Conservation (phyloP, 2,888 invertebrate species). For the Megalurothrips usitatus region DNA sequence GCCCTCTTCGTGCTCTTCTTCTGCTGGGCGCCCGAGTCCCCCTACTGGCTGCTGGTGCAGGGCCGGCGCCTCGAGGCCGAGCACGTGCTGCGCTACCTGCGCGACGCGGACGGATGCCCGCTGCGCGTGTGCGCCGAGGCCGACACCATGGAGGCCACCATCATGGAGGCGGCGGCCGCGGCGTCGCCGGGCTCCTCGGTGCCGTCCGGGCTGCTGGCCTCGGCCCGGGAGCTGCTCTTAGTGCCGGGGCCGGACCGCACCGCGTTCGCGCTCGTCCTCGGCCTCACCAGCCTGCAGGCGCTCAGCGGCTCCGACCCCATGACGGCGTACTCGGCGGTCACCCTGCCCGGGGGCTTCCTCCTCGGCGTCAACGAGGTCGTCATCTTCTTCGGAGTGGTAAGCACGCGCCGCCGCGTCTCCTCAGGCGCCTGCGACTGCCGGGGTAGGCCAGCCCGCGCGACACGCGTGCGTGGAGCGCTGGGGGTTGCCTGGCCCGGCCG, state of each 20-base stretch:
- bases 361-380: conserved; percentile 45
- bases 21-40: conserved; percentile 45
- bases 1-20: conserved; percentile 43
- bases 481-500: no score
- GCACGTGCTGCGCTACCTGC: conserved; percentile 29
- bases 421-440: no score
- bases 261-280: conserved; percentile 43
- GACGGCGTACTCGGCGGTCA: conserved; percentile 44
- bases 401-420: not conserved
- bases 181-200: not conserved
- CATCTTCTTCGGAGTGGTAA: conserved; percentile 44
- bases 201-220: not conserved
- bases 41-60: conserved; percentile 44
- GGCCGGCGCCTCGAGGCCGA: conserved; percentile 41
- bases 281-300: conserved; percentile 46
- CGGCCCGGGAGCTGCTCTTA: conserved; percentile 35
- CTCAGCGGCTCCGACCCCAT: conserved; percentile 45
- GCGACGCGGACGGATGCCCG: conserved; percentile 36
- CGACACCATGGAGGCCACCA: conserved; percentile 1
- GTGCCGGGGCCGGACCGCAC: conserved; percentile 41
- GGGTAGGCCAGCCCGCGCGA: no score
- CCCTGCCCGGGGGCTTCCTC: conserved; percentile 40
- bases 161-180: not conserved
- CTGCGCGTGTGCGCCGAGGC: conserved; percentile 31
- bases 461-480: no score